phyloP scores from a whole-genome alignment of 64 coral and sea anemone species.

The Pachyseris speciosa region DNA sequence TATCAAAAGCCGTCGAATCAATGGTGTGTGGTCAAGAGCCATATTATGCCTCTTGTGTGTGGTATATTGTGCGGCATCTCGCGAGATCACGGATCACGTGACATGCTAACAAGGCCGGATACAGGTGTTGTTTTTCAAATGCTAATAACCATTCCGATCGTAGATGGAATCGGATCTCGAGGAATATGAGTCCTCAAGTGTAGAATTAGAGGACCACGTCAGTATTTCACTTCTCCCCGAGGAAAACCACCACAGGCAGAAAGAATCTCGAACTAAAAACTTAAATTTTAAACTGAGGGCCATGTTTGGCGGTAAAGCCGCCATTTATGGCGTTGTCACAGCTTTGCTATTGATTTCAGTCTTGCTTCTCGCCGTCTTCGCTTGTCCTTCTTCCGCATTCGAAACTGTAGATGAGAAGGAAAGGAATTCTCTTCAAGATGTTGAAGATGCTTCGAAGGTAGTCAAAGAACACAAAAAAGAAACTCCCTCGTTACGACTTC shows the following conservation, averaged over 20 bases:
- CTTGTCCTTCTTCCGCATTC: conserved; percentile 10
- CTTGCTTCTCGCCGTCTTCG: conserved; percentile 21
- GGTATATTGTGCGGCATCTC: background rate
- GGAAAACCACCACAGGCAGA: background rate
- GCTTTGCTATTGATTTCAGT: conserved; percentile 13
- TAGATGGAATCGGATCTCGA: conserved; percentile 33
- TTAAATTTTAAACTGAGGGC: background rate
- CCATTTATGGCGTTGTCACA: background rate
- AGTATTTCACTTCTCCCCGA: conserved; percentile 33
- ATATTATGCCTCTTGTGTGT: background rate
- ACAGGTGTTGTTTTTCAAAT: conserved; percentile 17
- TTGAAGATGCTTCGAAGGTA: background rate
- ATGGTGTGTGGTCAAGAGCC: too few relatives aligned
- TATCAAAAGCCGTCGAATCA: too few relatives aligned
- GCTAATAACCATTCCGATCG: conserved; percentile 18
- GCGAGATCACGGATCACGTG: conserved; percentile 16
- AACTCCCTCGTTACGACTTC: background rate
- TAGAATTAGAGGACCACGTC: conserved; percentile 10
- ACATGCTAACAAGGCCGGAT: conserved; percentile 15
- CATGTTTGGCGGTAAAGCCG: conserved; percentile 13
- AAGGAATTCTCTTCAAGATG: conserved; percentile 9
- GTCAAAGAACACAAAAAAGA: background rate
- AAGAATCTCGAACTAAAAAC: background rate
- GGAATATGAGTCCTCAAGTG: conserved; percentile 34
- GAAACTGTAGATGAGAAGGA: background rate